These are phyloP conservation scores for Acanthosepion lycidas DNA, from an alignment of 2,888 invertebrate genomes.

Conservation along the genomic window DNA sequence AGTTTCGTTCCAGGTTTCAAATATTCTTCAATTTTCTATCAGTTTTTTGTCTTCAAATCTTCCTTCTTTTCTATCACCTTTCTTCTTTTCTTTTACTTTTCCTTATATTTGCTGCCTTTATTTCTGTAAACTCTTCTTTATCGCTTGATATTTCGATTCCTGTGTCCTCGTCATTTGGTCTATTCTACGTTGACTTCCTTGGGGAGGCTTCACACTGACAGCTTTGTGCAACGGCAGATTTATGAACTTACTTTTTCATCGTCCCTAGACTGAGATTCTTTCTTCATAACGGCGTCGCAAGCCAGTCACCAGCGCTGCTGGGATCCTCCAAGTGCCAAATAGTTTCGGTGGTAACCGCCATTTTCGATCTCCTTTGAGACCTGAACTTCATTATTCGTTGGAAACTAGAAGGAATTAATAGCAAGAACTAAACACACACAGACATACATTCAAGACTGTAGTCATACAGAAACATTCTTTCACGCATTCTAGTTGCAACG, in stretches of 20 bases:
- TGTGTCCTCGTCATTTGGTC: background rate
- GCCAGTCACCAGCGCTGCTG: background rate
- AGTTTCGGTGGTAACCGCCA: background rate
- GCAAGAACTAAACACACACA: background rate
- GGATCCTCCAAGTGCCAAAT: background rate
- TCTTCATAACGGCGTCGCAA: background rate
- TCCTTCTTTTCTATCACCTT: too few species aligned
- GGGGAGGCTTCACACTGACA: background rate
- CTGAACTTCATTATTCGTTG: background rate
- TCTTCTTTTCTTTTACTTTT: background rate
- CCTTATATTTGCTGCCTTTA: background rate
- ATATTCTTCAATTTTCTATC: too few species aligned
- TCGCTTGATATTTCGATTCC: background rate
- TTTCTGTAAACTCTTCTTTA: background rate
- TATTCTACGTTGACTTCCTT: background rate
- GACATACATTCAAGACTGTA: background rate
- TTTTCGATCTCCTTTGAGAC: background rate
- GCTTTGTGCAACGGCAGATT: constrained; percentile 5
- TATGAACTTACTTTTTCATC: background rate
- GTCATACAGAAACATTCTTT: background rate
- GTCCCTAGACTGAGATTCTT: background rate
- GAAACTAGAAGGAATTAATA: background rate
- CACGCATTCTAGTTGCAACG: too few species aligned
- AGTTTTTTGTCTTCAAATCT: too few species aligned
- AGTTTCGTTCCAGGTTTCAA: too few species aligned